Evolutionary conservation across 2,797 vertebrate species (phyloP).

Genomic region (Muraenolepis orangiensis): DNA sequence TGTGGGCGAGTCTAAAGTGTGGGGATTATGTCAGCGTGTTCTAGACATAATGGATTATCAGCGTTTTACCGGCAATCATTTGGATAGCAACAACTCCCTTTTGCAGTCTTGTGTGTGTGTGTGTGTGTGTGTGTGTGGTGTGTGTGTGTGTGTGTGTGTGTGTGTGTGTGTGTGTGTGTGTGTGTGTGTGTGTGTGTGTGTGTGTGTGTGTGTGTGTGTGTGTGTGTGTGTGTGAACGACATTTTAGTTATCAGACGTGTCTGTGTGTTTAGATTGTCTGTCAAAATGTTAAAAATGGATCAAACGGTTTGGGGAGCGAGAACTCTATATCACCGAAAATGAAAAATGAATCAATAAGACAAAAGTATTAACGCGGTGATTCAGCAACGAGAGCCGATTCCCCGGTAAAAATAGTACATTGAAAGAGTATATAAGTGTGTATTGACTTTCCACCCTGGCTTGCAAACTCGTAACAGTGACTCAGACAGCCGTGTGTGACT

Average conservation of each 20-base stretch:
- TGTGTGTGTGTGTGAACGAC: no score
- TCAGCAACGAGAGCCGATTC: background rate
- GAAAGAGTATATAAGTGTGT: constrained; percentile 22
- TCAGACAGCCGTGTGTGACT: constrained; percentile 49
- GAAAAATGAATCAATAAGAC: background rate
- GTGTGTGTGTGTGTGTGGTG: no score
- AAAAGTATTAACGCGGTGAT: background rate
- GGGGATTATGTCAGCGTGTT: background rate
- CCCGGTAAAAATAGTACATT: background rate
- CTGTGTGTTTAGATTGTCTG: background rate
- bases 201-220: no score
- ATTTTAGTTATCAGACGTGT: background rate
- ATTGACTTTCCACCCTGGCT: constrained; percentile 41
- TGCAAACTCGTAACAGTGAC: constrained; percentile 23
- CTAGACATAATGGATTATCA: background rate
- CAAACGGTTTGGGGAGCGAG: background rate
- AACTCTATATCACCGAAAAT: background rate
- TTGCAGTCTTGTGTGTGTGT: no score
- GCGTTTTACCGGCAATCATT: background rate
- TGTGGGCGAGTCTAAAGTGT: background rate
- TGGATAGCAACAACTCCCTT: background rate
- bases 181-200: no score
- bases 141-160: no score
- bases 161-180: no score
- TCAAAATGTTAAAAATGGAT: background rate